Evolutionary conservation across 2,113 vertebrate genomes (phyloP), one percentile per base, ranked within the genome.

Genomic region (Tachuris rubrigastra): DNA sequence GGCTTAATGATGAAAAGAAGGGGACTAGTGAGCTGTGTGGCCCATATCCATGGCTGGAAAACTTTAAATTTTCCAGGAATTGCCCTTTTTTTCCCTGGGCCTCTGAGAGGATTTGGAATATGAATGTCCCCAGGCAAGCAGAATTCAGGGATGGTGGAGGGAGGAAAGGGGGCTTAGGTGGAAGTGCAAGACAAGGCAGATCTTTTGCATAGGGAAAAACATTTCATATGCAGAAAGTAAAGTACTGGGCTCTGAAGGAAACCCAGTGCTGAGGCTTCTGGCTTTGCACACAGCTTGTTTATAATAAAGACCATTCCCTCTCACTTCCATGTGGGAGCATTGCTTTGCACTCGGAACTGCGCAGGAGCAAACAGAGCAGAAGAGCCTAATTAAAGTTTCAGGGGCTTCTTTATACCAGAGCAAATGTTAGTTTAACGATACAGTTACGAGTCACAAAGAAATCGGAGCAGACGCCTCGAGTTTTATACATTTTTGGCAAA

Each of bases 401-500:
- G 96, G 91, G 91, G 52, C 72, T 83, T 68, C 96, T 97, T 97
- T 96, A 93, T 89, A 95, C 79, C 56, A 53, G 86, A 97, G 93
- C 93, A 95, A 97, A 98, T 89, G 94, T 95, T 96, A 89, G 55
- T 87, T 93, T 90, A 47, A 66, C 77, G 83, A 87, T 96, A 95
- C 93, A 88, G 76, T 98, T 96, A 83, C 89, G 91, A 94, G 65
- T 92, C 87, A 97, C 96, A 92, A 92, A 84, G 83, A 93, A 93
- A 88, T 94, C 6, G 47, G 94, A 95, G 80, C 95, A 96, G 94
- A 56, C 49, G 37, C 81, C 88, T 67, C 96, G 82, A 96, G 95
- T 97, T 82, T 90, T 94, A 93, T 83, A 92, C 74, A 81, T 88
- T 96, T 97, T 97, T 98, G 98, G 98, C 97, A 97, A 89, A 94